Base-by-base conservation (phyloP, 2,888 invertebrate species). In the Caenorhabditis sp. region DNA sequence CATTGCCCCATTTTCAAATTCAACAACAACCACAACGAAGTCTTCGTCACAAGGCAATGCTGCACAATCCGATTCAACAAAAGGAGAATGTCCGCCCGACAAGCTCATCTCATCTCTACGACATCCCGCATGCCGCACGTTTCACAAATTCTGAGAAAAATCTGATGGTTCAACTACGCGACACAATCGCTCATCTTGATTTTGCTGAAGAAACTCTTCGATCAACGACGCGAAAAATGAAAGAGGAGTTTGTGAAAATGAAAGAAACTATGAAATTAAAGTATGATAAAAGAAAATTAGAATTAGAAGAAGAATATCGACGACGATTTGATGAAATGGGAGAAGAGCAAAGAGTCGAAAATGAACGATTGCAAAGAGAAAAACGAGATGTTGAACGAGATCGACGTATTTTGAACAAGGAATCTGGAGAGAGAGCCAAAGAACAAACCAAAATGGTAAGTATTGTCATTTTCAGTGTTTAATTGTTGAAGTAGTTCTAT, bases 131-230 rank as follows among this genome's bases (percentile, higher is more conserved):
- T n/a, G 4, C n/a, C 55, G n/a, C 12, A 21, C 21, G 31, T 6
- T 51, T 21, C 51, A 51, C 51, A 21, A 10, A 24, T 17, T 3
- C 26, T n/a, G 36, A 58, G 26, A 3, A 10, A n/a, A 65, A 73
- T 37, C 23, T 73, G 36, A 51, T 50, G 37, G 58, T 65, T 23
- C 73, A 73, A 49, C 27, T 73, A n/a, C 26, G 73, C 10, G 68
- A 73, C 27, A 53, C 68, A 19, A 62, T 66, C 23, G 73, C 73
- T 4, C 68, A 73, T 50, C n/a, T 73, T 6, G 73, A 73, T 55
- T 73, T 36, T 23, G 65, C 62, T 0, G 61, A 68, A 14, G 65
- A 43, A 17, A 43, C 12, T 43, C 17, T 60, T 21, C 58, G 60
- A 26, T 53, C 65, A 1, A 50, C 37, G 21, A n/a, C 51, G 1